phyloP scores from a whole-genome alignment of 2,797 vertebrate genomes.

The Acrocephalus scirpaceus region DNA sequence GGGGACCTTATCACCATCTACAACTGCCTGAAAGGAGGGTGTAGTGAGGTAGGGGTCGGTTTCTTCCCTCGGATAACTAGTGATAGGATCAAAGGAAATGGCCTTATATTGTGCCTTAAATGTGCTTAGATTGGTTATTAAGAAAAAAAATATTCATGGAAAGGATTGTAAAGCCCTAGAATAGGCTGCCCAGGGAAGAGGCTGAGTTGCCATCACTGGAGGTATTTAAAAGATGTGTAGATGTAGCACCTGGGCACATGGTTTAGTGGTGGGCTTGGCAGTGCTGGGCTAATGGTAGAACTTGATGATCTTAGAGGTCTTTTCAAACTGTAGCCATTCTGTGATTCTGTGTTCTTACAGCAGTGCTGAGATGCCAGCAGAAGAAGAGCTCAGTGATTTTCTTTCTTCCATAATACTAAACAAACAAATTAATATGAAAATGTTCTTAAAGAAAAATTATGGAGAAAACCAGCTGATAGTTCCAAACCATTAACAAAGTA shows the following conservation, averaged over 20 bases:
- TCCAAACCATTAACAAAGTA: constrained; percentile 33
- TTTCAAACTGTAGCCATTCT: not conserved
- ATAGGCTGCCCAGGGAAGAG: not conserved
- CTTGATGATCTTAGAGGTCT: not conserved
- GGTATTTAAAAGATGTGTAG: not conserved
- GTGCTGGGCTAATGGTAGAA: not conserved
- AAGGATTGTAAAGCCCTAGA: not conserved
- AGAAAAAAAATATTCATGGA: not conserved
- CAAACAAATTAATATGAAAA: not conserved
- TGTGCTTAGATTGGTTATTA: not conserved
- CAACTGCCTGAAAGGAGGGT: not conserved
- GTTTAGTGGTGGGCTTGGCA: not conserved
- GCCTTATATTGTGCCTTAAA: not conserved
- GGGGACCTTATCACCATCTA: not conserved
- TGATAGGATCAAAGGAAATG: not conserved
- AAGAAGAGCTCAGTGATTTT: not conserved
- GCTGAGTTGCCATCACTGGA: not conserved
- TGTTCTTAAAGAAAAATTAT: not conserved
- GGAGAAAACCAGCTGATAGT: not conserved
- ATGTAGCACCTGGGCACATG: not conserved
- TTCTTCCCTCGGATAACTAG: not conserved
- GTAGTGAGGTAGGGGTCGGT: rapidly evolving
- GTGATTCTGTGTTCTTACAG: not conserved
- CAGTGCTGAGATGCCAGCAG: not conserved
- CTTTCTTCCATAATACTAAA: not conserved